phyloP scores from a whole-genome alignment of 30 jellyfish, hydroid and myxozoan species.

The Phacellophora camtschatica region DNA sequence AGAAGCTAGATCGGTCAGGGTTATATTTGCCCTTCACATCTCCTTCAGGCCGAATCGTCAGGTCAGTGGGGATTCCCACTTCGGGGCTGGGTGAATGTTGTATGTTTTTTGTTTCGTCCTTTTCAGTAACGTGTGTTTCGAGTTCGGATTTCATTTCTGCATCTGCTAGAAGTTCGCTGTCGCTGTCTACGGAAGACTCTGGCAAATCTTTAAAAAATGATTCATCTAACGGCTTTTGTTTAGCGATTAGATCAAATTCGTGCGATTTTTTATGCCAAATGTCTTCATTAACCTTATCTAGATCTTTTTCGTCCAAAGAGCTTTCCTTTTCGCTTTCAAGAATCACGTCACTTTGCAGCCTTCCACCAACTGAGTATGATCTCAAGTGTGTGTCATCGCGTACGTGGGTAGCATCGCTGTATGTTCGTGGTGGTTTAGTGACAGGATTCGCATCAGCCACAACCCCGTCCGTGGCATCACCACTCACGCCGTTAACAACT shows the following conservation, averaged over 20 bases:
- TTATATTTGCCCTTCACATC: background rate
- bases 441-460: slow-evolving; percentile 25
- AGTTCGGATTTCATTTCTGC: background rate
- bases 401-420: slow-evolving; percentile 17
- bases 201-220: slow-evolving; percentile 50
- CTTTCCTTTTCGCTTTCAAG: background rate
- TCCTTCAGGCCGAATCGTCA: background rate
- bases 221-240: slow-evolving; percentile 27
- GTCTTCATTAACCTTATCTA: background rate
- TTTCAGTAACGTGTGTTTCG: background rate
- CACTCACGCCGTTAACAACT: background rate
- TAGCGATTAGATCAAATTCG: background rate
- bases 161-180: slow-evolving; percentile 36
- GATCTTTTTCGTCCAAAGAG: background rate
- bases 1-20: slow-evolving; percentile 69
- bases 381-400: background rate
- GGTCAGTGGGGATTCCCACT: background rate
- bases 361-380: background rate
- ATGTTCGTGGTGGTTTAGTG: slow-evolving; percentile 54
- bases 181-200: slow-evolving; percentile 66
- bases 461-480: background rate
- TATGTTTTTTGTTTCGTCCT: background rate
- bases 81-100: background rate
- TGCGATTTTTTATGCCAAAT: background rate
- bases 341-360: background rate